These are phyloP conservation scores for Drosophila lacicola DNA, from an alignment of 2,888 invertebrate genomes.

Conservation along the genomic window DNA sequence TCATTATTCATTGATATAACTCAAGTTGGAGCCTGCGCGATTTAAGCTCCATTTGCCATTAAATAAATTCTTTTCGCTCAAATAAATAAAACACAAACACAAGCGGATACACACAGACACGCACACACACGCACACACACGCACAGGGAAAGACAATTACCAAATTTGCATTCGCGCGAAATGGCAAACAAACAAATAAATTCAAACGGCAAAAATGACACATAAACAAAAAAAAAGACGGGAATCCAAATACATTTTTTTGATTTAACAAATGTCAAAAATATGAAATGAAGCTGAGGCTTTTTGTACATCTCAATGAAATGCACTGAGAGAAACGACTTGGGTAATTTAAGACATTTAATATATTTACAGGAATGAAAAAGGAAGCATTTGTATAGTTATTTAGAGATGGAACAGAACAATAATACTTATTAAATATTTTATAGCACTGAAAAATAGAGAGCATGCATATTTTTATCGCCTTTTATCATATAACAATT, in stretches of 20 bases:
- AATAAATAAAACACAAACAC: slow-evolving; percentile 59
- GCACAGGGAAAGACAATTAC: slow-evolving; percentile 63
- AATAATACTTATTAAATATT: too few species aligned
- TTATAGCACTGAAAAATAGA: too few species aligned
- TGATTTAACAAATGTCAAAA: slow-evolving; percentile 77
- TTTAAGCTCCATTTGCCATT: slow-evolving; percentile 60
- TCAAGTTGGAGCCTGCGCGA: slow-evolving; percentile 45
- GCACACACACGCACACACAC: neutral
- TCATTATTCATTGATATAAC: slow-evolving; percentile 58
- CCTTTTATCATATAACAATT: too few species aligned
- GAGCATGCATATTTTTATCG: too few species aligned
- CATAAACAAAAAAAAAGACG: slow-evolving; percentile 60
- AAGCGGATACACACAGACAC: slow-evolving; percentile 9
- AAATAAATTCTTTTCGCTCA: slow-evolving; percentile 64
- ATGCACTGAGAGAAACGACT: slow-evolving; percentile 48
- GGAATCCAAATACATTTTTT: slow-evolving; percentile 68
- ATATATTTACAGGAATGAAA: too few species aligned
- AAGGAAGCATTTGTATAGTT: too few species aligned
- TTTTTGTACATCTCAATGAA: slow-evolving; percentile 60
- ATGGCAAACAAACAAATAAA: slow-evolving; percentile 78
- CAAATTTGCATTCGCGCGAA: slow-evolving; percentile 73
- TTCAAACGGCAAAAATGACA: slow-evolving; percentile 72
- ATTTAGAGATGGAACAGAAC: too few species aligned
- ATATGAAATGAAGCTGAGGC: slow-evolving; percentile 66
- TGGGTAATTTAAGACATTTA: too few species aligned